Conservation (phyloP, 2,888 invertebrate genomes). For the Cartodere bifasciata region DNA sequence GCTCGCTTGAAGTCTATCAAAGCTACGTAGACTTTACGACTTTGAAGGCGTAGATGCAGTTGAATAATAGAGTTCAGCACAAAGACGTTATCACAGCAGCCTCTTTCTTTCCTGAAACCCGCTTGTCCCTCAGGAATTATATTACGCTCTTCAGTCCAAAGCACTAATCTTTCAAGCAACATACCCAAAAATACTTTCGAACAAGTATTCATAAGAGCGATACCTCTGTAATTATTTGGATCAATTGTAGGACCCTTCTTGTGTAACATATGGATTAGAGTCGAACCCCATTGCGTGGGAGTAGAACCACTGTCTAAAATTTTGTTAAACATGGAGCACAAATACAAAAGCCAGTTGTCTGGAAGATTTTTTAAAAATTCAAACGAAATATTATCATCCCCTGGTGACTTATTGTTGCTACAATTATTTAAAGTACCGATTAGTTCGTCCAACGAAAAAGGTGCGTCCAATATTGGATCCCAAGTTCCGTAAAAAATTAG, state of each 20-base stretch:
- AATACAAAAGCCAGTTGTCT: constrained; percentile 1
- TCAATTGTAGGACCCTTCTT: no score
- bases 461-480: no score
- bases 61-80: no score
- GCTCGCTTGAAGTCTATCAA: no score
- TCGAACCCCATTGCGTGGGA: neutral
- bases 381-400: neutral
- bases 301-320: neutral
- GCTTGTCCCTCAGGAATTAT: neutral
- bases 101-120: constrained; percentile 2
- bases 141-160: neutral
- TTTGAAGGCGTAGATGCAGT: no score
- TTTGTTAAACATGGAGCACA: neutral
- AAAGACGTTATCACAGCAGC: no score
- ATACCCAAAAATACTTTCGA: no score
- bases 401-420: constrained; percentile 1
- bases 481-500: no score
- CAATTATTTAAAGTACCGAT: constrained; percentile 1
- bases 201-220: no score
- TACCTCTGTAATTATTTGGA: no score
- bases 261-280: neutral
- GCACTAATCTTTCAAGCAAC: neutral
- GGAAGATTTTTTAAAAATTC: constrained; percentile 1
- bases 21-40: no score
- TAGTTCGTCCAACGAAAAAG: no score